Evolutionary conservation across 2,888 invertebrate species (phyloP).

Genomic region (Zele albiditarsus): DNA sequence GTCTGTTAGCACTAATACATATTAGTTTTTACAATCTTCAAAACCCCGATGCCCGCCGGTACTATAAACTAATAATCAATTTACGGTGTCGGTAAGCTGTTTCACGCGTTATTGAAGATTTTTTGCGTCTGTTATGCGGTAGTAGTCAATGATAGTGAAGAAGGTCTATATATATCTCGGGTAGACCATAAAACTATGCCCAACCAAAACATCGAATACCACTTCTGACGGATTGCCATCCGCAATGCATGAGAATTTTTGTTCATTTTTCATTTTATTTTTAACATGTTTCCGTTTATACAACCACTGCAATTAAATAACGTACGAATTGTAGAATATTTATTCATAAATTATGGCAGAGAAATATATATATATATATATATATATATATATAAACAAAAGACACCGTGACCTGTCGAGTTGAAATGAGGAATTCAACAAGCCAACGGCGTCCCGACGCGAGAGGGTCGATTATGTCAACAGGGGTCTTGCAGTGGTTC

Average conservation of each 20-base stretch:
- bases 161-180: background rate
- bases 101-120: conserved; percentile 25
- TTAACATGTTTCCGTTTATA: background rate
- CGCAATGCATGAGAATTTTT: background rate
- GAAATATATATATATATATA: conserved; percentile 37
- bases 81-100: conserved; percentile 59
- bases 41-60: conserved; percentile 14
- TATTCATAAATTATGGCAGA: conserved; percentile 48
- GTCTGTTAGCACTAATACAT: background rate
- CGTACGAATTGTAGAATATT: conserved; percentile 38
- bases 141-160: background rate
- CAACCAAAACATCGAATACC: background rate
- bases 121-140: conserved; percentile 17
- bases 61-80: conserved; percentile 67
- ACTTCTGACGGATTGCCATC: background rate
- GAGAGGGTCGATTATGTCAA: conserved; percentile 61
- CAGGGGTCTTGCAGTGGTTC: conserved; percentile 56
- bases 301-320: background rate
- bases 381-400: conserved; percentile 33
- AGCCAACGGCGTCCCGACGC: conserved; percentile 47
- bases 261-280: background rate
- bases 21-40: conserved; percentile 1
- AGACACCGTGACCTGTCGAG: conserved; percentile 33
- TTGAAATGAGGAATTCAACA: conserved; percentile 26
- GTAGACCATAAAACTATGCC: conserved; percentile 5